phyloP scores from a whole-genome alignment of 2,888 invertebrate species.

The Leuctra nigra region DNA sequence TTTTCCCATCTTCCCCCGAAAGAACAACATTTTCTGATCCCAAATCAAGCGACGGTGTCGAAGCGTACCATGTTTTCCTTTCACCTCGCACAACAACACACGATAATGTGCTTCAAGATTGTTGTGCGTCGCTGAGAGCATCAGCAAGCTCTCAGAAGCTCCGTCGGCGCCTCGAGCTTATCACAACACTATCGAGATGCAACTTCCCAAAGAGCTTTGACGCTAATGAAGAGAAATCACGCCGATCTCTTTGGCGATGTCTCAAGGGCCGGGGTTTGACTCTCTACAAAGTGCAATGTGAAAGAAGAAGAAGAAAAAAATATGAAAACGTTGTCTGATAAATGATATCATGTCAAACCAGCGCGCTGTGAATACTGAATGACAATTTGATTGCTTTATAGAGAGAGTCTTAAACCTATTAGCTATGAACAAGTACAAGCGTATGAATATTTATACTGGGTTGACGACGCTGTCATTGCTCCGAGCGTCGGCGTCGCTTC shows the following conservation, averaged over 20 bases:
- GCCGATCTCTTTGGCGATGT: conserved; percentile 3
- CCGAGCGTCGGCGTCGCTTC: neutral
- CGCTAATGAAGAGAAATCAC: conserved; percentile 24
- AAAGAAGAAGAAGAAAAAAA: too few species aligned
- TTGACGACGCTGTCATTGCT: neutral
- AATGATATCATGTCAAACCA: conserved; percentile 14
- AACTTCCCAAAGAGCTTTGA: conserved; percentile 20
- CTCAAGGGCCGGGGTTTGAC: conserved; percentile 3
- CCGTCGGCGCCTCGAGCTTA: conserved; percentile 2
- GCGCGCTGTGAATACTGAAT: conserved; percentile 20
- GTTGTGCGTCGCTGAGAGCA: too few species aligned
- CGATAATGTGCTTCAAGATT: too few species aligned
- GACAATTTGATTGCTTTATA: conserved; percentile 13
- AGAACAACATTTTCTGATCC: too few species aligned
- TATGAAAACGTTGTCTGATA: conserved; percentile 12
- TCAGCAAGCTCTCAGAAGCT: too few species aligned
- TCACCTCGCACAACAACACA: too few species aligned
- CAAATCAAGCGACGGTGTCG: too few species aligned
- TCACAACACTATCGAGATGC: conserved; percentile 13
- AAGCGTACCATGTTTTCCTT: too few species aligned
- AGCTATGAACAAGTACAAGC: conserved; percentile 3
- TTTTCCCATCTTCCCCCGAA: too few species aligned
- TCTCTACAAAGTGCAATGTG: conserved; percentile 9
- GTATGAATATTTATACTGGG: conserved; percentile 8
- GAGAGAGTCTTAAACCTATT: conserved; percentile 14